Evolutionary conservation across 2,113 vertebrate species (phyloP).

Genomic region (Tor tambroides): DNA sequence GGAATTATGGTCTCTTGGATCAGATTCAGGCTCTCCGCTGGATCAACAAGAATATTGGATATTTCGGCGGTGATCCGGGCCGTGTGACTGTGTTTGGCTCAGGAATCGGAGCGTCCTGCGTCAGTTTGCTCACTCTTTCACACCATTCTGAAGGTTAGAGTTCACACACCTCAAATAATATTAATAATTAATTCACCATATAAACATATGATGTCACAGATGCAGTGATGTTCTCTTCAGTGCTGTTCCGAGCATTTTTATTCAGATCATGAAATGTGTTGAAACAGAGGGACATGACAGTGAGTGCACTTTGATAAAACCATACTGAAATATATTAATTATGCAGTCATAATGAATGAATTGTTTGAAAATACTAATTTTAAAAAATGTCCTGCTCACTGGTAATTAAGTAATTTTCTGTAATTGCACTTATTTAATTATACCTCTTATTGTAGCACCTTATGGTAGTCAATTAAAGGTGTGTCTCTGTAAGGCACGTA

Average conservation of each 20-base stretch:
- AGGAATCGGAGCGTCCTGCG: slow-evolving; percentile 81
- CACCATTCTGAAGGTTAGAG: slow-evolving; percentile 95
- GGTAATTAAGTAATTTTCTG: background rate
- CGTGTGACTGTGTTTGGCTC: slow-evolving; percentile 96
- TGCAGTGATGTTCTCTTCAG: background rate
- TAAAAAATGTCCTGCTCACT: background rate
- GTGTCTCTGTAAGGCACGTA: background rate
- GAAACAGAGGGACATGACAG: background rate
- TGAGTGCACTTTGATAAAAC: background rate
- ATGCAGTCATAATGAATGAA: background rate
- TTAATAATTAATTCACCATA: background rate
- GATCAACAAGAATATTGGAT: slow-evolving; percentile 97
- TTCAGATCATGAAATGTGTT: background rate
- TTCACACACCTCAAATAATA: background rate
- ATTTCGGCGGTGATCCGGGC: slow-evolving; percentile 93
- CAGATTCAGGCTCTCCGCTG: slow-evolving; percentile 97
- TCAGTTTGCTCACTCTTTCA: slow-evolving; percentile 94
- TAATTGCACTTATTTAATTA: background rate
- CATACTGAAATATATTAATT: background rate
- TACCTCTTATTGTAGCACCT: background rate
- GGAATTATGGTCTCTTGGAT: slow-evolving; percentile 95
- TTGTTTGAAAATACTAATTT: background rate
- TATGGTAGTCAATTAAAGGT: background rate
- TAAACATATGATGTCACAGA: background rate
- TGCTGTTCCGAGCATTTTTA: background rate